A percentile compares a stretch with the other conserved stretches of the same genome.
Evolutionary conservation across 2,113 vertebrate genomes (phyloP).

Genomic region (Blennius ocellaris): DNA sequence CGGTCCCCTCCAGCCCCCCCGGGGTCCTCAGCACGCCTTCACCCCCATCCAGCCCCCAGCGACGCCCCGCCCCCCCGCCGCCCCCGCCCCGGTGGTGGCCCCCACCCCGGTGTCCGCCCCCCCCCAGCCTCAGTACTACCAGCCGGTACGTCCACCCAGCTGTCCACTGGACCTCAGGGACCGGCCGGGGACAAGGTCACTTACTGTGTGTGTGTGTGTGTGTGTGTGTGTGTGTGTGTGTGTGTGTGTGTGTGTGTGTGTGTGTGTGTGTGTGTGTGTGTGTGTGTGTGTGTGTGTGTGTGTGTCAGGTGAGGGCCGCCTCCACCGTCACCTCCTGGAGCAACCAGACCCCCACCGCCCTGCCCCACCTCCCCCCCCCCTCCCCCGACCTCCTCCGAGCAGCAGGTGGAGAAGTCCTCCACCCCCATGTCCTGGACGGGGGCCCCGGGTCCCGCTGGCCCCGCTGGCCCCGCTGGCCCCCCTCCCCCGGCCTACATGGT

Average conservation of each 20-base stretch:
- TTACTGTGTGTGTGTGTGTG: not conserved
- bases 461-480: too few species aligned
- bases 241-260: too few species aligned
- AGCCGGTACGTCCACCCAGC: conserved; percentile 67
- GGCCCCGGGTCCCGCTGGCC: conserved; percentile 64
- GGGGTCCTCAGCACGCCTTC: conserved; percentile 57
- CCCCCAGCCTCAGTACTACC: conserved; percentile 78
- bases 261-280: conserved; percentile 44
- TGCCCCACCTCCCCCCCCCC: conserved; percentile 92
- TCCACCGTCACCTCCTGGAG: conserved; percentile 99
- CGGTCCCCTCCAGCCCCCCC: conserved; percentile 54
- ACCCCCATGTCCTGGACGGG: conserved; percentile 86
- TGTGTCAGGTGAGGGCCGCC: conserved; percentile 97
- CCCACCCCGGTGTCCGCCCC: conserved; percentile 43
- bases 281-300: conserved; percentile 89
- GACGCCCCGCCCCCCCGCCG: conserved; percentile 44
- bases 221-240: not conserved
- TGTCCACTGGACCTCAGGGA: not conserved
- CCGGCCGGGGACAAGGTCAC: conserved; percentile 9
- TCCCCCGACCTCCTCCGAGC: conserved; percentile 89
- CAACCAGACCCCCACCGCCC: conserved; percentile 99
- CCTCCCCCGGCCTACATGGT: conserved; percentile 84
- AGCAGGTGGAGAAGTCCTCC: conserved; percentile 89
- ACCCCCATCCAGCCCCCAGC: conserved; percentile 63
- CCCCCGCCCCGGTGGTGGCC: conserved; percentile 34